Evolutionary conservation across 2,888 invertebrate genomes (phyloP).

Genomic region (Tryphoninae sp.): DNA sequence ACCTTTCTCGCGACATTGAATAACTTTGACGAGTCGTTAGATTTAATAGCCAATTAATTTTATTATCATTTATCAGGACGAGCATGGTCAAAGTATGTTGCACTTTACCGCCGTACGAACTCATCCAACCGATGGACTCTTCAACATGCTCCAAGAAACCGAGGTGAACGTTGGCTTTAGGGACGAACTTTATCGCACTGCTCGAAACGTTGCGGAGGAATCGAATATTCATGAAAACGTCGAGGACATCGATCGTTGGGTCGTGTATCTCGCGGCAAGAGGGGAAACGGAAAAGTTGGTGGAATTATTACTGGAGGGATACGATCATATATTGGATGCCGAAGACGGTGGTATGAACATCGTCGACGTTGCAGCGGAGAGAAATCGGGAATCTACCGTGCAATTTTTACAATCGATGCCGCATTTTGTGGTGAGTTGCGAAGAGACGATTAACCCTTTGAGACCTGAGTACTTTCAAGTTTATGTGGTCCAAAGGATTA

Average conservation of each 20-base stretch:
- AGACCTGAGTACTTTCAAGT: too few relatives aligned
- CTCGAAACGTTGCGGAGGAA: constrained; percentile 92
- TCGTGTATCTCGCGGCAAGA: constrained; percentile 89
- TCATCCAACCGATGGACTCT: constrained; percentile 90
- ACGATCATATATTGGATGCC: constrained; percentile 92
- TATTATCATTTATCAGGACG: constrained; percentile 84
- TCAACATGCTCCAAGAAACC: constrained; percentile 90
- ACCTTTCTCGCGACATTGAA: constrained; percentile 3
- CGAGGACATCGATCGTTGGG: constrained; percentile 90
- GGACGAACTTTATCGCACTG: constrained; percentile 93
- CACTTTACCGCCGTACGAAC: constrained; percentile 93
- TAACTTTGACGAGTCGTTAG: background rate
- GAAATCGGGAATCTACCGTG: constrained; percentile 86
- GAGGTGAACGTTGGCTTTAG: constrained; percentile 91
- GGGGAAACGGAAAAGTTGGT: constrained; percentile 88
- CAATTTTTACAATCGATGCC: constrained; percentile 88
- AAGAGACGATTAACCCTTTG: background rate
- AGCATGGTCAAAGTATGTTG: constrained; percentile 94
- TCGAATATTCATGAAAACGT: constrained; percentile 91
- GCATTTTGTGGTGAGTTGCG: constrained; percentile 86
- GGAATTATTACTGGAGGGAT: constrained; percentile 90
- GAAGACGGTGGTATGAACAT: constrained; percentile 88
- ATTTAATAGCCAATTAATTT: too few relatives aligned
- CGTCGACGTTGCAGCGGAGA: constrained; percentile 86
- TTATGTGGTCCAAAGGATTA: too few relatives aligned